Conservation (phyloP, 1,140 invertebrate species). For the Trachelipus rathkii region DNA sequence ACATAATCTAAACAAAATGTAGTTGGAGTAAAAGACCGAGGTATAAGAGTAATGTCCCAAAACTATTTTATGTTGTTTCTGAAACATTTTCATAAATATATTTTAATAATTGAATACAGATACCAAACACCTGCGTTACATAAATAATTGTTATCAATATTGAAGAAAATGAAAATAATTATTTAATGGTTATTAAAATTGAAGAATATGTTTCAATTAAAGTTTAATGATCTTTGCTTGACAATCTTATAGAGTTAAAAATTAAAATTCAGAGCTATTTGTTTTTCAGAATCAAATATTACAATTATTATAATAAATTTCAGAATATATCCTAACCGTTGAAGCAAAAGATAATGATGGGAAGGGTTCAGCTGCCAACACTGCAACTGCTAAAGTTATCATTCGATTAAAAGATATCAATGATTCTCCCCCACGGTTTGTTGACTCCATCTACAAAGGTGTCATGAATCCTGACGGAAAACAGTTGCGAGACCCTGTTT, state of each 20-base stretch:
- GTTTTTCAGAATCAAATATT: background rate
- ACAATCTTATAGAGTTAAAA: background rate
- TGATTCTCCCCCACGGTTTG: slow-evolving; percentile 78
- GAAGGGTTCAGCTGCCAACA: slow-evolving; percentile 59
- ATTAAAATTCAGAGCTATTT: background rate
- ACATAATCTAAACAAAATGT: too few relatives aligned
- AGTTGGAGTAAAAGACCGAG: too few relatives aligned
- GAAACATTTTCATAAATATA: too few relatives aligned
- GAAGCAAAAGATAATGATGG: slow-evolving; percentile 82
- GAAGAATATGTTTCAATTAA: too few relatives aligned
- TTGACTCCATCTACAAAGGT: slow-evolving; percentile 73
- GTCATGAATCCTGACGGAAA: slow-evolving; percentile 66
- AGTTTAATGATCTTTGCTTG: background rate
- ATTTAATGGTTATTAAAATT: too few relatives aligned
- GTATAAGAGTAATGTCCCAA: too few relatives aligned
- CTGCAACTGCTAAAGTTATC: slow-evolving; percentile 64
- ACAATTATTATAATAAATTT: background rate
- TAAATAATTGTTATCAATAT: too few relatives aligned
- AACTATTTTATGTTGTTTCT: too few relatives aligned
- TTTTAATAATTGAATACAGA: too few relatives aligned
- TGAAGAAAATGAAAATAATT: too few relatives aligned
- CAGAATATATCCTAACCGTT: slow-evolving; percentile 68
- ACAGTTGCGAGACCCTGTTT: slow-evolving; percentile 47
- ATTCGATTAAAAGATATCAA: slow-evolving; percentile 78
- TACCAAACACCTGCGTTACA: too few relatives aligned